These are phyloP conservation scores for Nesidiocoris tenuis DNA, from an alignment of 2,888 invertebrate genomes.

Conservation along the genomic window DNA sequence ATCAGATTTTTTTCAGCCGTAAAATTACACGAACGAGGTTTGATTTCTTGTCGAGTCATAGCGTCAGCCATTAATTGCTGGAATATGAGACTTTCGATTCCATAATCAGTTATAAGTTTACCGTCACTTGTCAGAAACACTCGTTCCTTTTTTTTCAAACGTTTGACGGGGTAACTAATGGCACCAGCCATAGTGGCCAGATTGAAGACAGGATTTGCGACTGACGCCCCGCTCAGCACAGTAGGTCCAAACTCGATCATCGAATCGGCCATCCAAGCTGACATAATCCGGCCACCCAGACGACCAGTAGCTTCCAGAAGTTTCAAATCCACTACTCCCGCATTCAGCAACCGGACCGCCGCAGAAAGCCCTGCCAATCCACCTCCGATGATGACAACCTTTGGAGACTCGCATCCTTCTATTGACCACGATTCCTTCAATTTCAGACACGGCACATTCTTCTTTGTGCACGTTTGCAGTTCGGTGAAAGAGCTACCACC, in stretches of 20 bases:
- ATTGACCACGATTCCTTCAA: slow-evolving; percentile 33
- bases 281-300: slow-evolving; percentile 75
- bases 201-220: slow-evolving; percentile 70
- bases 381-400: slow-evolving; percentile 73
- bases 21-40: slow-evolving; percentile 62
- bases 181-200: slow-evolving; percentile 69
- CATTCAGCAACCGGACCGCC: slow-evolving; percentile 68
- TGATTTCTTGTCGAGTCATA: slow-evolving; percentile 60
- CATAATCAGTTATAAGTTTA: slow-evolving; percentile 64
- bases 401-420: slow-evolving; percentile 57
- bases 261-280: slow-evolving; percentile 73
- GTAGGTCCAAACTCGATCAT: slow-evolving; percentile 76
- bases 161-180: slow-evolving; percentile 54
- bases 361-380: slow-evolving; percentile 80
- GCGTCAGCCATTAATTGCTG: slow-evolving; percentile 58
- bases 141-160: slow-evolving; percentile 61
- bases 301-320: slow-evolving; percentile 77
- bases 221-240: slow-evolving; percentile 69
- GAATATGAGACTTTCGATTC: slow-evolving; percentile 58
- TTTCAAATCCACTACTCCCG: slow-evolving; percentile 71
- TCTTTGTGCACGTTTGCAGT: slow-evolving; percentile 2
- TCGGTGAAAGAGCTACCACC: not conserved
- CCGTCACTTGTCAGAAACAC: slow-evolving; percentile 71
- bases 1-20: slow-evolving; percentile 65
- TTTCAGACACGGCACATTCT: slow-evolving; percentile 14